Base-by-base conservation (phyloP, 2,113 vertebrate species). In the Atractosteus spatula region DNA sequence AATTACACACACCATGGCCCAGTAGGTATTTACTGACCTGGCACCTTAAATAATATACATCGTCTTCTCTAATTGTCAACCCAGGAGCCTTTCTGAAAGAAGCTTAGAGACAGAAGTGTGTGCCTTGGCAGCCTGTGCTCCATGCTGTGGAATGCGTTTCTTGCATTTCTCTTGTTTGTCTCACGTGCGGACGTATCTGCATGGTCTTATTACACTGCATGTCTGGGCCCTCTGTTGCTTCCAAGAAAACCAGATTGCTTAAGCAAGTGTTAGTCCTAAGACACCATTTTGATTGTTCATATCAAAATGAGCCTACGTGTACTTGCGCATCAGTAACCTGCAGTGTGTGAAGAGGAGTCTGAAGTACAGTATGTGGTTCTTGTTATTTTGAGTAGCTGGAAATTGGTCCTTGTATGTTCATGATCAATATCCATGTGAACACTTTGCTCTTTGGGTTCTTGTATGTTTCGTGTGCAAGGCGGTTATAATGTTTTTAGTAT, bases 151-250 rank as follows among this genome's bases (percentile, higher is more conserved):
- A 51, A 59, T 59, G 57, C 14, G 14, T 59, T 16, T n/a, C 57
- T 59, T n/a, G n/a, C 29, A n/a, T 59, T 8, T 59, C 14, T 59
- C n/a, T 4, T 16, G 12, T 11, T 8, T 59, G 57, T 59, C 57
- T 5, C 14, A 1, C 5, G 57, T 59, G 57, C 42, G 67, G 75
- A 81, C 87, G 71, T 79, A 79, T 84, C 55, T 84, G 80, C 83
- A 83, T 71, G 80, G 29, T 81, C 80, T 17, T 17, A 61, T 76
- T 82, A 76, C 81, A 65, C 63, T 90, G 81, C 89, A 91, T 90
- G 89, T 77, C 82, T 85, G 85, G 78, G 74, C 14, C 68, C 71
- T 71, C 56, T 75, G 63, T 80, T 59, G 56, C 61, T 64, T 66
- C 7, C 51, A 55, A 64, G 42, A 51, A 7, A 10, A 7, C 10